phyloP scores from a whole-genome alignment of 1,140 invertebrate genomes.

The Drosophila sturtevanti region DNA sequence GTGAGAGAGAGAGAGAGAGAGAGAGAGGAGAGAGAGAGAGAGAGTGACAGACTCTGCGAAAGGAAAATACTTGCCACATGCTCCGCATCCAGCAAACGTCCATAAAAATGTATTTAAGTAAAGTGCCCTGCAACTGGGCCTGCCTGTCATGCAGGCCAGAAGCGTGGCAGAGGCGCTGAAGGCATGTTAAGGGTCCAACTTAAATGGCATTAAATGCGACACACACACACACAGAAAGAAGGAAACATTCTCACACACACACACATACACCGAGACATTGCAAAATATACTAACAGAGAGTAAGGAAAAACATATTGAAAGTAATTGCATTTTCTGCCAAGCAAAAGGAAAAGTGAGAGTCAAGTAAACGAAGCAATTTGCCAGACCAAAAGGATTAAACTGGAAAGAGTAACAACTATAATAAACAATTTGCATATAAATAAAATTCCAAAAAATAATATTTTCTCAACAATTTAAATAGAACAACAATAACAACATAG shows the following conservation, averaged over 20 bases:
- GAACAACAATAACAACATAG: constrained; percentile 9
- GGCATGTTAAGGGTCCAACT: constrained; percentile 38
- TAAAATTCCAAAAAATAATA: constrained; percentile 60
- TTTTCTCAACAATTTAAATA: constrained; percentile 57
- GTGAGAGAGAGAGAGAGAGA: neutral
- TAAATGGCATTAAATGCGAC: constrained; percentile 64
- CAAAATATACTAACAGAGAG: neutral
- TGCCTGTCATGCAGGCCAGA: constrained; percentile 15
- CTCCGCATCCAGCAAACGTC: neutral
- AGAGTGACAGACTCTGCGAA: neutral
- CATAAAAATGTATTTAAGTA: constrained; percentile 67
- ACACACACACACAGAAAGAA: neutral
- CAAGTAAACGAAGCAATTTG: constrained; percentile 45
- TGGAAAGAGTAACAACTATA: constrained; percentile 11
- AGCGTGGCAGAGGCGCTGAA: neutral
- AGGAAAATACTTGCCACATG: neutral
- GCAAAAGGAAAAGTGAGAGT: constrained; percentile 17
- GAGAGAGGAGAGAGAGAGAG: neutral
- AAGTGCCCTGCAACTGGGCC: constrained; percentile 55
- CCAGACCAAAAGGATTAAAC: constrained; percentile 8
- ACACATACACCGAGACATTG: neutral
- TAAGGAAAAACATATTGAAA: neutral
- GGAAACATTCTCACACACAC: constrained; percentile 13
- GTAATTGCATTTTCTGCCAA: constrained; percentile 45
- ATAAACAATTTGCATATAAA: constrained; percentile 62